Evolutionary conservation across 2,797 vertebrate species (phyloP), one percentile per base, ranked within the genome.

Genomic region (Triplophysa bombifrons): DNA sequence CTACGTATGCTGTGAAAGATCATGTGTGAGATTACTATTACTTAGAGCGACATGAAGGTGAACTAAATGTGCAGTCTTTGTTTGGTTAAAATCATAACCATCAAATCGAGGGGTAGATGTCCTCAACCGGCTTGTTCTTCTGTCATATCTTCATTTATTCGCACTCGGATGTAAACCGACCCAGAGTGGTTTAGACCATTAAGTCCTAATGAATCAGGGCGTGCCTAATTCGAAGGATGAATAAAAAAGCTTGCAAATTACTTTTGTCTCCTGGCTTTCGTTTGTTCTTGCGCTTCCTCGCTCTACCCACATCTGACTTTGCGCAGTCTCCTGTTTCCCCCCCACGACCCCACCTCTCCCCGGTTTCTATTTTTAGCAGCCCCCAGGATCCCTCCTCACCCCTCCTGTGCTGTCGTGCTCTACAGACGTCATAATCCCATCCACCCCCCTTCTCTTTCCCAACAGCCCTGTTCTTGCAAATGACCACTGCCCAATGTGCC

Each of bases 301-400:
- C 74, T 82, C 82, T 82, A 76, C 78, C 83, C 68, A 68, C 65
- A 74, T 76, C 83, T 82, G 79, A 83, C 83, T 85, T 87, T 83
- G 85, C 77, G 74, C 84, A 83, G 84, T 84, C 81, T 82, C 78
- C 88, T 86, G 85, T 88, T 89, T 85, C 85, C 88, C 88, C 89
- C 58, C 65, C 20, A 22, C 12, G 27, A 13, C 83, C 86, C 88
- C 64, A 48, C 80, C 84, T 88, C 87, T 86, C 85, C 88, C 88
- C 80, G 86, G 79, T 88, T 93, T 90, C 93, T 93, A 94, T 94
- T 92, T 94, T 92, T 94, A 93, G 92, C 89, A 85, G 81, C 89
- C 90, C 90, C 91, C 83, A 93, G 91, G 92, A 93, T 93, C 91
- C 90, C 91, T 90, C 84, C 86, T 83, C 86, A 72, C 80, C 83